Percentiles rank a stretch among this genome's conserved stretches.
phyloP scores from a whole-genome alignment of 2,888 invertebrate species.

The Nebria brevicollis region DNA sequence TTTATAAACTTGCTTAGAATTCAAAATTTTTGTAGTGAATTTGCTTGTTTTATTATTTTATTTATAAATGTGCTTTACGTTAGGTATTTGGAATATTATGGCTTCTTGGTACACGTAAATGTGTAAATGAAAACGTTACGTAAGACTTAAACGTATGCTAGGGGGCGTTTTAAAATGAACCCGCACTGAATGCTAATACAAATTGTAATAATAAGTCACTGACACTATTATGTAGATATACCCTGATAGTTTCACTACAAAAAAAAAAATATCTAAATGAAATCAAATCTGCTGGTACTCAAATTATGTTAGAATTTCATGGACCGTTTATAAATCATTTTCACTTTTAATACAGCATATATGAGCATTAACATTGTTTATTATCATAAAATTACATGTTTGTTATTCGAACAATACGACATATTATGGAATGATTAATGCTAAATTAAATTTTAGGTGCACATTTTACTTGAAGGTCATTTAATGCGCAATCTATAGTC shows the following conservation, averaged over 20 bases:
- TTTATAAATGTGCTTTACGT: neutral
- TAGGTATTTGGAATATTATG: neutral
- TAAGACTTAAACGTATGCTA: neutral
- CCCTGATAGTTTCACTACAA: neutral
- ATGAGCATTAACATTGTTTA: neutral
- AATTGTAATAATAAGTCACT: neutral
- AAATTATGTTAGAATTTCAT: neutral
- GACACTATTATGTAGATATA: neutral
- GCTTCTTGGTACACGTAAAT: neutral
- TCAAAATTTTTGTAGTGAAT: neutral
- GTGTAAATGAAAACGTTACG: neutral
- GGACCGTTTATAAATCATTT: neutral
- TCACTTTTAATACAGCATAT: neutral
- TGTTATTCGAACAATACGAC: neutral
- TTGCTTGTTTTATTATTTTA: neutral
- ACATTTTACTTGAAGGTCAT: no score
- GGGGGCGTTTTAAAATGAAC: neutral
- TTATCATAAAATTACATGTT: constrained; percentile 6
- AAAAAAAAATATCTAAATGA: neutral
- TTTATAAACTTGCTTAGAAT: no score
- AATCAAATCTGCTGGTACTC: neutral
- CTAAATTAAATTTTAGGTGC: no score
- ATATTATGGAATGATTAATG: no score
- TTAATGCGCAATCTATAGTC: no score
- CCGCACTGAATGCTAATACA: neutral